Conservation (phyloP, 2,888 invertebrate species). For the Dromius quadrimaculatus region DNA sequence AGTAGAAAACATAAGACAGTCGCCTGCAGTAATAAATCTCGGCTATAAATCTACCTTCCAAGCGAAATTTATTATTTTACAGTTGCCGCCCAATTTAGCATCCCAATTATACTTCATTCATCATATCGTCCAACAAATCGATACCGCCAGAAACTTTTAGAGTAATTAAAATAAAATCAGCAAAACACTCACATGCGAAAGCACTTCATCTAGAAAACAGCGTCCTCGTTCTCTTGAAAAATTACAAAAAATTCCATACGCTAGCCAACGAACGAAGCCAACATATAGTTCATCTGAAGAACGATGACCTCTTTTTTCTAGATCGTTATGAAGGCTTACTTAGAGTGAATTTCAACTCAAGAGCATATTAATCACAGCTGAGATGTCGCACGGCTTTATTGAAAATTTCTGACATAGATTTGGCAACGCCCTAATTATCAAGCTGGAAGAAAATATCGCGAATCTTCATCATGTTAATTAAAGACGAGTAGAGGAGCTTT, state of each 20-base stretch:
- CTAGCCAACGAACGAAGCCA: slow-evolving; percentile 16
- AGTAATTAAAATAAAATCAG: slow-evolving; percentile 23
- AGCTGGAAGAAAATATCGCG: slow-evolving; percentile 12
- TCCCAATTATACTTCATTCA: too few species aligned
- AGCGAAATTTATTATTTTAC: too few species aligned
- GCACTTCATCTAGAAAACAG: slow-evolving; percentile 28
- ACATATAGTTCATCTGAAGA: slow-evolving; percentile 16
- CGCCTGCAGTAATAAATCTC: too few species aligned
- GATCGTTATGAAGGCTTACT: slow-evolving; percentile 37
- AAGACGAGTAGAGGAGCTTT: slow-evolving; percentile 27
- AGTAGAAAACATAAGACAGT: too few species aligned
- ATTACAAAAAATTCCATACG: slow-evolving; percentile 20
- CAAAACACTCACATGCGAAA: slow-evolving; percentile 7
- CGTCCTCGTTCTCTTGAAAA: slow-evolving; percentile 26
- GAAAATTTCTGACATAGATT: slow-evolving; percentile 35
- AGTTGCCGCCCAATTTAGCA: too few species aligned
- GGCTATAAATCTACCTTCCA: too few species aligned
- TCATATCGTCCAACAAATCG: too few species aligned
- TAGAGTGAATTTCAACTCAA: slow-evolving; percentile 38
- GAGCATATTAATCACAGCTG: slow-evolving; percentile 37
- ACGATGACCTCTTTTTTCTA: slow-evolving; percentile 18
- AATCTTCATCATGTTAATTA: slow-evolving; percentile 50
- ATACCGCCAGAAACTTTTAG: slow-evolving; percentile 10
- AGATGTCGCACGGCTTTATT: slow-evolving; percentile 32
- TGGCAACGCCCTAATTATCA: slow-evolving; percentile 37